These are phyloP conservation scores for Acinonyx jubatus DNA, from an alignment of 2,113 vertebrate species.

Conservation along the genomic window DNA sequence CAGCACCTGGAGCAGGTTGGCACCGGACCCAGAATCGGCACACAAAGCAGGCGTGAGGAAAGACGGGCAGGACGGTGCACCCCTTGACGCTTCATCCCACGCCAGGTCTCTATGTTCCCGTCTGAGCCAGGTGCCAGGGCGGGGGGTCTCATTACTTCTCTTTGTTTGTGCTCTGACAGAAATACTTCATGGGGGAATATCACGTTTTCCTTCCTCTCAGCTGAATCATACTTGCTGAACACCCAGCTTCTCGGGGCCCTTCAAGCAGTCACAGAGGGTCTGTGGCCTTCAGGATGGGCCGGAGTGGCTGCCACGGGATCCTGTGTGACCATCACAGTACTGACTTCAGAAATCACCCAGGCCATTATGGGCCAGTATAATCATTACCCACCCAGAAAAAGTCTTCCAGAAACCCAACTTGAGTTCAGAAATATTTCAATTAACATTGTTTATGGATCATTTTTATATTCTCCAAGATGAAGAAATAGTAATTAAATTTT, in stretches of 20 bases:
- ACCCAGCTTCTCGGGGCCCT: background rate
- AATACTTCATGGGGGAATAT: background rate
- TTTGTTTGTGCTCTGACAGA: background rate
- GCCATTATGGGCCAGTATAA: accelerated
- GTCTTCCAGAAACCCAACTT: background rate
- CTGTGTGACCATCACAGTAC: accelerated
- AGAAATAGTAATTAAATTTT: background rate
- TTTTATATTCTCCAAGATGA: background rate
- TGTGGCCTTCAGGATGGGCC: accelerated
- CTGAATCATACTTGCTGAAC: background rate
- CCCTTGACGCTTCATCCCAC: background rate
- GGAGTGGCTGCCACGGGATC: background rate
- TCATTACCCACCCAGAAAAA: background rate
- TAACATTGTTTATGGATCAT: accelerated
- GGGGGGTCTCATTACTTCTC: background rate
- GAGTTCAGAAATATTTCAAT: background rate
- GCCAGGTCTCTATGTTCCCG: background rate
- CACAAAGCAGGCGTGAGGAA: background rate
- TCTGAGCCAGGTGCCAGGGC: background rate
- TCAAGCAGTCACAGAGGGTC: accelerated
- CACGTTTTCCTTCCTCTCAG: background rate
- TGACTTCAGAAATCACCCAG: background rate
- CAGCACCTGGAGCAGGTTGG: background rate
- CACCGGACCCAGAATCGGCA: background rate
- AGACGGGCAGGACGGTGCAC: background rate